Conservation (phyloP, 1,140 invertebrate species). For the Acromyrmex heyeri region DNA sequence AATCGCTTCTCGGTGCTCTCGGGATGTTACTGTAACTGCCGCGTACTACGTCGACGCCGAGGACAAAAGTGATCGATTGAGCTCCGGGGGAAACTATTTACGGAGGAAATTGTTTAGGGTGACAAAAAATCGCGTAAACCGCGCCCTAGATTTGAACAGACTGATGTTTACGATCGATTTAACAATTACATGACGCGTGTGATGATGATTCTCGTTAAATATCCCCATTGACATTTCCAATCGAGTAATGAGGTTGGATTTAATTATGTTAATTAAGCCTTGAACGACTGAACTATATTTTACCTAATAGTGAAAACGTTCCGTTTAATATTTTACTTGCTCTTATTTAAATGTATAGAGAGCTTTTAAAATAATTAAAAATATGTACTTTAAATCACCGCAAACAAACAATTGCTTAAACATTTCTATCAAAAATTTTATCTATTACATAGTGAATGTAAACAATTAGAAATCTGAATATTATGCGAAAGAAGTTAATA, state of each 20-base stretch:
- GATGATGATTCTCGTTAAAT: slow-evolving; percentile 21
- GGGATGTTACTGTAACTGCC: slow-evolving; percentile 50
- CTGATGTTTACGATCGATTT: not conserved
- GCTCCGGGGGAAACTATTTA: slow-evolving; percentile 56
- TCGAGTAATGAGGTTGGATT: not conserved
- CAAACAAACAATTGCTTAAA: not conserved
- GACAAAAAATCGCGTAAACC: slow-evolving; percentile 43
- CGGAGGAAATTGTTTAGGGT: slow-evolving; percentile 61
- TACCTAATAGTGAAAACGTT: not conserved
- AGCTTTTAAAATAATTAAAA: not conserved
- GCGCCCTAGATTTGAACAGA: not conserved
- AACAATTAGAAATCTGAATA: not conserved
- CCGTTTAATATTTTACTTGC: not conserved
- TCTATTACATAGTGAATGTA: not conserved
- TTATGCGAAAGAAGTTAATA: not conserved
- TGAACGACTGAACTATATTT: not conserved
- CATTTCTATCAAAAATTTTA: not conserved
- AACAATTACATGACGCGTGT: not conserved
- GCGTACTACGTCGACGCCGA: slow-evolving; percentile 52
- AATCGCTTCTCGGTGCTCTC: slow-evolving; percentile 59
- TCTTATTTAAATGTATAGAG: not conserved
- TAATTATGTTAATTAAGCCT: slow-evolving; percentile 21
- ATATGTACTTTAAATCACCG: not conserved
- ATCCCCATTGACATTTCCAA: not conserved
- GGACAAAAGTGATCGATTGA: slow-evolving; percentile 71